Percentiles rank a stretch among this genome's conserved stretches.
Conservation (phyloP, 2,797 vertebrate species). For the Potorous gilbertii region DNA sequence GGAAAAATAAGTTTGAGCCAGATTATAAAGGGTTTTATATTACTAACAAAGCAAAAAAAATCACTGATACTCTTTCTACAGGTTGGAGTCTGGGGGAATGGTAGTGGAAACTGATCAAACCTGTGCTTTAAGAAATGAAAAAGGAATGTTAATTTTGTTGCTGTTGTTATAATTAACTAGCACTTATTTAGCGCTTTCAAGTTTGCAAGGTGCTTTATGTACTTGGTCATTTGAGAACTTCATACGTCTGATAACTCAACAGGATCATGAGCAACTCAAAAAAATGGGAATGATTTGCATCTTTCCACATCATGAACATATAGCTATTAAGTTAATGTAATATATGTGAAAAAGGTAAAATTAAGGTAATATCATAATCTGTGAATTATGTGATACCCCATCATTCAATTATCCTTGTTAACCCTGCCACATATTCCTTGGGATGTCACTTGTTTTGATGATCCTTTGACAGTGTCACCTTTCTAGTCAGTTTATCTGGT, state of each 20-base stretch:
- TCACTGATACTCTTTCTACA: background rate
- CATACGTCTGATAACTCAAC: background rate
- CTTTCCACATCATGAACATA: background rate
- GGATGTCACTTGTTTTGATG: constrained; percentile 3
- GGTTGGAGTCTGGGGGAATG: background rate
- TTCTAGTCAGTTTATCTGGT: constrained; percentile 20
- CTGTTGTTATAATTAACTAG: background rate
- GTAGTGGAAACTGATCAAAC: background rate
- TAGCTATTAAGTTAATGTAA: background rate
- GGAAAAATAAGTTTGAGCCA: background rate
- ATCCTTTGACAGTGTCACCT: background rate
- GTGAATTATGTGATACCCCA: constrained; percentile 19
- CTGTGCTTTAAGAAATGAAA: background rate
- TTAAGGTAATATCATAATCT: background rate
- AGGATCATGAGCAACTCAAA: background rate
- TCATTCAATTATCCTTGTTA: constrained; percentile 23
- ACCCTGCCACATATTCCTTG: constrained; percentile 19
- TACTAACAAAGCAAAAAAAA: background rate
- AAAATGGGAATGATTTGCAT: background rate
- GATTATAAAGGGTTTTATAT: background rate
- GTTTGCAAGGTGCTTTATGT: background rate
- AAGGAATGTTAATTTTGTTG: background rate
- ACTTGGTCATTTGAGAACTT: background rate
- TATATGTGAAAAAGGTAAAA: background rate
- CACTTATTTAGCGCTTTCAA: background rate